Conservation (phyloP, 2,888 invertebrate species). For the Mythimna vitellina region DNA sequence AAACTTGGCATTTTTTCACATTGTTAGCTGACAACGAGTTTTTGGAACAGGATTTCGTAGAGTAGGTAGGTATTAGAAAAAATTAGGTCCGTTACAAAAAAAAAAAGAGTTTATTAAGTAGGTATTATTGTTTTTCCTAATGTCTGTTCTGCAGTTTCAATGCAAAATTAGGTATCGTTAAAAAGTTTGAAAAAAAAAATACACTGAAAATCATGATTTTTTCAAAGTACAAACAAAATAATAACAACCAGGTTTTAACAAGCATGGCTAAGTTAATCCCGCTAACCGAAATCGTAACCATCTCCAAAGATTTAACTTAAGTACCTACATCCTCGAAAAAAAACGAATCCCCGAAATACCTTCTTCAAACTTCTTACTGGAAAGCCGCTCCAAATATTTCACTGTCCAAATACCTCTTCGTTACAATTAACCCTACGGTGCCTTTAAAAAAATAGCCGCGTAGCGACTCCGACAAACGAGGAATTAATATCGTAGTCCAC, state of each 20-base stretch:
- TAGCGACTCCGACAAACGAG: constrained; percentile 83
- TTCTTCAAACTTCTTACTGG: constrained; percentile 57
- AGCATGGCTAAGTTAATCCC: background rate
- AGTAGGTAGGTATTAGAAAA: constrained; percentile 30
- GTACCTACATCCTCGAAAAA: constrained; percentile 6
- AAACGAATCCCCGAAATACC: constrained; percentile 41
- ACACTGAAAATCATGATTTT: too few species aligned
- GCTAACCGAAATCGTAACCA: constrained; percentile 7
- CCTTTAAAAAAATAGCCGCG: constrained; percentile 80
- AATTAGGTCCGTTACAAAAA: background rate
- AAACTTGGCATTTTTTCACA: constrained; percentile 85
- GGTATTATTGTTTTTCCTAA: too few species aligned
- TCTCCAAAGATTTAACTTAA: constrained; percentile 29
- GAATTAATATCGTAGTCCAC: constrained; percentile 84
- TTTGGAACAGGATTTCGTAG: constrained; percentile 60
- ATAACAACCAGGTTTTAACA: background rate
- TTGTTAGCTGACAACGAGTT: constrained; percentile 80
- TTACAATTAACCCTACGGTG: constrained; percentile 83
- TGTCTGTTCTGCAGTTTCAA: too few species aligned
- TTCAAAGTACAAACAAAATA: background rate
- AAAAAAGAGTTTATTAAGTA: background rate
- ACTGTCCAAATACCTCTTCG: constrained; percentile 73
- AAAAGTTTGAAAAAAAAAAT: background rate
- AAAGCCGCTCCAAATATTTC: constrained; percentile 68
- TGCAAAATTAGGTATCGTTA: background rate